A percentile compares a stretch with the other conserved stretches of the same genome.
Conservation (phyloP, 1,140 invertebrate genomes). For the Chrysoperla carnea region DNA sequence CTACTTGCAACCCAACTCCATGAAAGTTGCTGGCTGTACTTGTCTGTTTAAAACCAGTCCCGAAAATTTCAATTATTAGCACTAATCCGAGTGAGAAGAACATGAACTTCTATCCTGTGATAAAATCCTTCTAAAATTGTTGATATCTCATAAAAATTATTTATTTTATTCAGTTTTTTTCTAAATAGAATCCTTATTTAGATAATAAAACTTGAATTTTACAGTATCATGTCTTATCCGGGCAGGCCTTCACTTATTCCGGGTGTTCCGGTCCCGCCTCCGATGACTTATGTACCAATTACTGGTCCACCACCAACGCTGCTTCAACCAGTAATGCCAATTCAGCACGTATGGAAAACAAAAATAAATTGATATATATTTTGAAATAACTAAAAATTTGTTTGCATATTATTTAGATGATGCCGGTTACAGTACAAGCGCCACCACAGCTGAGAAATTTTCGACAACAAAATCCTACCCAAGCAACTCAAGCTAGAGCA, state of each 20-base stretch:
- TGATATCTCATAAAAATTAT: no score
- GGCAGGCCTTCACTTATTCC: slow-evolving; percentile 35
- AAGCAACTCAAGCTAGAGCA: slow-evolving; percentile 20
- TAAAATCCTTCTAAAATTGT: no score
- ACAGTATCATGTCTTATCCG: slow-evolving; percentile 27
- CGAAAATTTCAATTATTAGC: no score
- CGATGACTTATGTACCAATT: slow-evolving; percentile 30
- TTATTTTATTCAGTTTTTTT: no score
- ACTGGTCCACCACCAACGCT: slow-evolving; percentile 22
- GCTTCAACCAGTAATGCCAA: slow-evolving; percentile 28
- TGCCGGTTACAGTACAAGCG: slow-evolving; percentile 31
- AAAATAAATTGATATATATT: slow-evolving; percentile 1
- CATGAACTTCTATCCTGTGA: no score
- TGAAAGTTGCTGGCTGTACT: no score
- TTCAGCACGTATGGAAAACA: slow-evolving; percentile 26
- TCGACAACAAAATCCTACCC: slow-evolving; percentile 18
- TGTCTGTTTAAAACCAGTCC: no score
- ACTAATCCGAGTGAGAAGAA: no score
- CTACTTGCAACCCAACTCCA: no score
- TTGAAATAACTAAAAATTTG: not conserved
- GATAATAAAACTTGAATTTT: no score
- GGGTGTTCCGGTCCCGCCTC: slow-evolving; percentile 23
- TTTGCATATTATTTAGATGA: slow-evolving; percentile 14
- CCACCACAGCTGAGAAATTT: slow-evolving; percentile 21
- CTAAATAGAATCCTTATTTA: no score